Evolutionary conservation across 2,113 vertebrate species (phyloP), one percentile per base, ranked within the genome.

Genomic region (Semicossyphus pulcher): DNA sequence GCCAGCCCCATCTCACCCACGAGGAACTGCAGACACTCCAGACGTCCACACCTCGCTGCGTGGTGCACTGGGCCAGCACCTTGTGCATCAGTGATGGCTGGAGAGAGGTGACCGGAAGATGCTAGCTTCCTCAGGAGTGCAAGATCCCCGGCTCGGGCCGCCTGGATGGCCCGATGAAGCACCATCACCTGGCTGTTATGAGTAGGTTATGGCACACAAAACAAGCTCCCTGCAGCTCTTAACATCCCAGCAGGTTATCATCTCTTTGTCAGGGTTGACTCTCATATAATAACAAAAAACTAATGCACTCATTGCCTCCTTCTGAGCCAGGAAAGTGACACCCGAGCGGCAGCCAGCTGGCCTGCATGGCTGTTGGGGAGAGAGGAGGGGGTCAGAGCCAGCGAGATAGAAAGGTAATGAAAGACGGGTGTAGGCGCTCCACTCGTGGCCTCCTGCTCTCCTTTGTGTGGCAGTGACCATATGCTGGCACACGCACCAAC

Each of bases 51-150:
- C 23, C 95, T 88, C 4, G 94, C 89, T 0, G 95, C 95, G 2
- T 96, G 95, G 83, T 96, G 96, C 51, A 95, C 94, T 2, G 92
- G 91, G 23, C 94, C 92, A 0, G 95, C 96, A 5, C 95, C 95
- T 36, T 95, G 93, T 11, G 84, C 44, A 10, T 96, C 95, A 0
- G 79, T 45, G 66, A 94, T 77, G 60, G 67, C 64, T 0, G 67
- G 51, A 4, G 86, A 86, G 56, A 96, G 89, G 34, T 42, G 12
- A 0, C 94, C 93, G 0, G 87, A 80, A 39, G 92, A 87, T 1
- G 90, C 78, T 1, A 96, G 89, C 54, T 56, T 77, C 76, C 89
- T 91, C 76, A 96, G 72, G 34, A 88, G 42, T 1, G 79, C 59
- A 2, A 96, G 66, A 56, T 95, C 93, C 26, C 94, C 95, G 0